Evolutionary conservation across 2,113 vertebrate species (phyloP), one percentile per base, ranked within the genome.

Genomic region (Polyodon spathula): DNA sequence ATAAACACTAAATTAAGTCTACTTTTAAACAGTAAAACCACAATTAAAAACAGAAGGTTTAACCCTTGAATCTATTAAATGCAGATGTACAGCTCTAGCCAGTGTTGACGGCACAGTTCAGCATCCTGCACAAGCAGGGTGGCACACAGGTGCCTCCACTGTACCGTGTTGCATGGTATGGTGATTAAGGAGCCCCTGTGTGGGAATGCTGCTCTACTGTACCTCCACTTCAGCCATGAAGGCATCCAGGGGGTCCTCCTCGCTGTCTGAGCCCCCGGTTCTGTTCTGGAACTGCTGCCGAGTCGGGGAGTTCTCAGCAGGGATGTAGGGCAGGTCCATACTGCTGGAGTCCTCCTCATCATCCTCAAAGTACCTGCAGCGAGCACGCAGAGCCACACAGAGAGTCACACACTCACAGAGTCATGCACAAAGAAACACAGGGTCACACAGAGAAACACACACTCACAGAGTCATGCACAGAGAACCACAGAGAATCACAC

Each of bases 141-240:
- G 27, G 27, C 27, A 54, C 17, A 2, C 56, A n/a, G 6, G 11
- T n/a, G n/a, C 27, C 27, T 27, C 27, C 27, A 27, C 27, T 27
- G 27, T 27, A 27, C 27, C 27, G 2, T 27, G 27, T 27, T 27
- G 27, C 27, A 1, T 27, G 27, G 27, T 3, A 27, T 3, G 27
- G 27, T 27, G 27, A 27, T 27, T 27, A 27, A 27, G 27, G 27
- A 27, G 27, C 27, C 27, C 27, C 27, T 27, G 27, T 27, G 27
- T 3, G 27, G 27, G 27, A 27, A 27, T 39, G 12, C 11, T 10
- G 6, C 2, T 3, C 61, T 8, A 27, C 41, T 84, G 86, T 73
- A 92, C 96, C 90, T 99, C 95, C 63, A 99, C 95, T 82, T 97
- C 93, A 64, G 96, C 95, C 96, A 99, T 99, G 67, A 98, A 99